Conservation (phyloP, 1,140 invertebrate species). For the Proales similis region DNA sequence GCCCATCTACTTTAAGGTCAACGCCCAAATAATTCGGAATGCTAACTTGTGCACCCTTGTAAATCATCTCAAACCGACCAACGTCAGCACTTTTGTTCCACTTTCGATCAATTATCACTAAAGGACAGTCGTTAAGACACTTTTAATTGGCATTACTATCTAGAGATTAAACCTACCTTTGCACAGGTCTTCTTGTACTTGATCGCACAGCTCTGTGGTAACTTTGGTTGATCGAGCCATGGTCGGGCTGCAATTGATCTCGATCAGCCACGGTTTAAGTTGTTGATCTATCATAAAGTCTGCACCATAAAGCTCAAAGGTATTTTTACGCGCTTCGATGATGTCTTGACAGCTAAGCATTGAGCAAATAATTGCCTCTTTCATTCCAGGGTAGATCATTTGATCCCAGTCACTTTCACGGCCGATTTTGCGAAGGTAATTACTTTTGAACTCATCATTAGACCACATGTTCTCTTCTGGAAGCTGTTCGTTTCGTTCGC, state of each 20-base stretch:
- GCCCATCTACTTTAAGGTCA: slow-evolving; percentile 66
- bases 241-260: slow-evolving; percentile 87
- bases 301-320: slow-evolving; percentile 82
- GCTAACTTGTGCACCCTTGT: slow-evolving; percentile 64
- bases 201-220: slow-evolving; percentile 72
- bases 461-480: slow-evolving; percentile 78
- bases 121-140: slow-evolving; percentile 54
- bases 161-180: slow-evolving; percentile 74
- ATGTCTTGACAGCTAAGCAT: slow-evolving; percentile 70
- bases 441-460: slow-evolving; percentile 56
- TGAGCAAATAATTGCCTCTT: slow-evolving; percentile 73
- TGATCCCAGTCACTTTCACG: slow-evolving; percentile 46
- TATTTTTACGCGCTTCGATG: slow-evolving; percentile 68
- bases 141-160: neutral
- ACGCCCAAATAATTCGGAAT: slow-evolving; percentile 76
- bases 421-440: slow-evolving; percentile 49
- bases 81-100: slow-evolving; percentile 70
- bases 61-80: slow-evolving; percentile 75
- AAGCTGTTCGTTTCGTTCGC: slow-evolving; percentile 64
- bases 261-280: slow-evolving; percentile 80
- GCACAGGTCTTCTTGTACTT: slow-evolving; percentile 79
- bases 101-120: slow-evolving; percentile 76
- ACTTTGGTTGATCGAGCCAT: slow-evolving; percentile 79
- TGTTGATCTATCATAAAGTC: slow-evolving; percentile 85
- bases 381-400: slow-evolving; percentile 79